Base-by-base conservation (phyloP, 92 coral and sea anemone genomes). In the Porites cylindrica region DNA sequence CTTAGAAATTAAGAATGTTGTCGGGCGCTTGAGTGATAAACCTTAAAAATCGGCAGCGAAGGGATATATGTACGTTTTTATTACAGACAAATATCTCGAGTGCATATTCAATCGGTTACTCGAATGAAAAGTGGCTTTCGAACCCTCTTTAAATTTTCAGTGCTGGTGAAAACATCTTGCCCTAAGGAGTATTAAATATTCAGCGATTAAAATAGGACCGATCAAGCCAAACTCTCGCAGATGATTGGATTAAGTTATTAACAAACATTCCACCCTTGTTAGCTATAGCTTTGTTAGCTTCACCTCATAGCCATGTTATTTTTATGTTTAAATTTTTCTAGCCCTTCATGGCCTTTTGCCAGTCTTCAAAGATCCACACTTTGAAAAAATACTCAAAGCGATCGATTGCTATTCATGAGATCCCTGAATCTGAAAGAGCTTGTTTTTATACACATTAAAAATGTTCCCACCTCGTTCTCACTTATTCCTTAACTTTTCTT, bases 201-300 rank as follows among this genome's bases (percentile, higher is more conserved):
- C 92, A 80, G 85, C 87, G 76, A 89, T 92, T 92, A 89, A 62
- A 79, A 72, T 81, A 54, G 78, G 85, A 84, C 72, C 90, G 91
- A 92, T 83, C 88, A 84, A 83, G 71, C 73, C 89, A 78, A 75
- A 80, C 82, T 53, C 87, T 84, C 84, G 60, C 71, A 67, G 74
- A 75, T 92, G 94, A 94, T 94, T 94, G 95, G 95, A 88, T 92
- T 92, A 94, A 88, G 78, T 89, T 86, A 87, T 92, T 85, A 90
- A 90, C 95, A 90, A 87, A 90, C 93, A 92, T 88, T 91, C 87
- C 87, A 61, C 72, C 65, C 87, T 72, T 67, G 75, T 75, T 82
- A 51, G 86, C 87, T 79, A 90, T 14, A 83, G 81, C 87, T 85
- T 64, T 77, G 64, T 79, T 58, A 56, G 84, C 24, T 85, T 82